These are phyloP conservation scores for Cyanoliseus patagonus DNA, from an alignment of 2,113 vertebrate genomes.

Conservation along the genomic window DNA sequence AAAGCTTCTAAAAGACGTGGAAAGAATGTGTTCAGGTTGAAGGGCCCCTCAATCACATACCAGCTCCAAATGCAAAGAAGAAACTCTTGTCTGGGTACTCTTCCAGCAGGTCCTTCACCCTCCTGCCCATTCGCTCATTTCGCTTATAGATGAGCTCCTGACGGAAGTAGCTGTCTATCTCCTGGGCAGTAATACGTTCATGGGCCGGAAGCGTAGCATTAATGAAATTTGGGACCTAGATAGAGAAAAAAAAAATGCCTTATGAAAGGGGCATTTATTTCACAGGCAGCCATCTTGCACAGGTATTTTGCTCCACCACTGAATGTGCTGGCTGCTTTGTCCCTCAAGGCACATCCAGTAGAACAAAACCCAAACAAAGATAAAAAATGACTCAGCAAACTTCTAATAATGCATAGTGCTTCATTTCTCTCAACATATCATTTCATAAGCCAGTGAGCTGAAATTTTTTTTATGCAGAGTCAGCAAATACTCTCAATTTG, in stretches of 20 bases:
- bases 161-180: slow-evolving; percentile 88
- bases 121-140: slow-evolving; percentile 85
- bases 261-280: neutral
- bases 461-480: neutral
- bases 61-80: slow-evolving; percentile 92
- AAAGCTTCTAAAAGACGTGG: neutral
- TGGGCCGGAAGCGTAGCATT: slow-evolving; percentile 83
- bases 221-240: slow-evolving; percentile 86
- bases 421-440: neutral
- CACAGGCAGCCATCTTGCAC: neutral
- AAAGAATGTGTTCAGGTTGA: neutral
- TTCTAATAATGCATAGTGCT: neutral
- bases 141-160: slow-evolving; percentile 89
- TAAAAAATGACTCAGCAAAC: neutral
- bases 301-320: neutral
- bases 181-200: slow-evolving; percentile 83
- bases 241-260: neutral
- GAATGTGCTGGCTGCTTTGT: neutral
- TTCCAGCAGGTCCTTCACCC: slow-evolving; percentile 82
- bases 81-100: slow-evolving; percentile 86
- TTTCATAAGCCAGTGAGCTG: neutral
- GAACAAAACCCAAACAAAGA: neutral
- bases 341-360: neutral
- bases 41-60: slow-evolving; percentile 64
- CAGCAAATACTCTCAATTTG: neutral